Evolutionary conservation across 2,888 invertebrate species (phyloP).

Genomic region (Thymelicus acteon): DNA sequence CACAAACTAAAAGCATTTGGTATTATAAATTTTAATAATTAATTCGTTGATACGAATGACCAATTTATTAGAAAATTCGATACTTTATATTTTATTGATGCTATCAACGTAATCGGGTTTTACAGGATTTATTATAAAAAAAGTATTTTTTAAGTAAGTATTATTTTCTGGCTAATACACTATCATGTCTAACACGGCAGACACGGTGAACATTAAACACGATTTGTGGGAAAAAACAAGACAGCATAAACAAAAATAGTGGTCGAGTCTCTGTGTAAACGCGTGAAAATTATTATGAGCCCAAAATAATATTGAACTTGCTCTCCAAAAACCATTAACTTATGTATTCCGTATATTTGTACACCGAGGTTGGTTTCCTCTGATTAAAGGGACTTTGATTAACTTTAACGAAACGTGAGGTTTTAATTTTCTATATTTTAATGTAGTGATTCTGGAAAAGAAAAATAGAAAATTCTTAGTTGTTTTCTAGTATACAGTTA

Average conservation of each 20-base stretch:
- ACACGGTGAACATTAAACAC: slow-evolving; percentile 43
- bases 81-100: not conserved
- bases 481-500: not conserved
- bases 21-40: not conserved
- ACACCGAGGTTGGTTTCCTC: slow-evolving; percentile 50
- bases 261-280: slow-evolving; percentile 63
- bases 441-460: not conserved
- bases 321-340: slow-evolving; percentile 79
- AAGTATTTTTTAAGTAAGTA: not conserved
- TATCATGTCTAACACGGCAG: slow-evolving; percentile 8
- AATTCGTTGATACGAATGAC: not conserved
- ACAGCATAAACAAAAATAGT: slow-evolving; percentile 69
- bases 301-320: slow-evolving; percentile 79
- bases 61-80: not conserved
- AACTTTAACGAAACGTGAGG: slow-evolving; percentile 41
- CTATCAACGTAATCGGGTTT: not conserved
- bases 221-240: slow-evolving; percentile 63
- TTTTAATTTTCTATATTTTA: not conserved
- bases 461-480: no score
- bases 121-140: not conserved
- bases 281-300: slow-evolving; percentile 78
- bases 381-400: slow-evolving; percentile 46
- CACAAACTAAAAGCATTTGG: not conserved
- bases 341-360: slow-evolving; percentile 72
- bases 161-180: slow-evolving; percentile 16